Conservation (phyloP, 2,797 vertebrate genomes). For the Cryptoprocta ferox region DNA sequence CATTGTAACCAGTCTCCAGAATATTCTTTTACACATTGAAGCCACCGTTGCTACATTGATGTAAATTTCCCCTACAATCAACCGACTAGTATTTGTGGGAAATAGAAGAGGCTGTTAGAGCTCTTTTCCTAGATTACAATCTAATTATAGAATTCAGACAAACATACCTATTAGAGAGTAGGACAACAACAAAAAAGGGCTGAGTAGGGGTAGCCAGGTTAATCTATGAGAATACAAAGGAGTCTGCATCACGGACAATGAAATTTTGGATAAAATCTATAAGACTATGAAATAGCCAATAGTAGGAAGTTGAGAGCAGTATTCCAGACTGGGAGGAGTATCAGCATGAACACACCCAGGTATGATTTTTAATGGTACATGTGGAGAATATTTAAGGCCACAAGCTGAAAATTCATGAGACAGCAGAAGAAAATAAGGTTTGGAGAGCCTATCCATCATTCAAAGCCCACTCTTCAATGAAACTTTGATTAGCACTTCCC, state of each 20-base stretch:
- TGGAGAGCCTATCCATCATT: not conserved
- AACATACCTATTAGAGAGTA: not conserved
- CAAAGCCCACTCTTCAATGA: not conserved
- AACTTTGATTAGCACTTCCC: not conserved
- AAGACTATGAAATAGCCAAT: not conserved
- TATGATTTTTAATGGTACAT: not conserved
- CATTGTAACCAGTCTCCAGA: not conserved
- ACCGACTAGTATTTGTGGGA: conserved; percentile 9
- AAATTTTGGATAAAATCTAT: not conserved
- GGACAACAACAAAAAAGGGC: not conserved
- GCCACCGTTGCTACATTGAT: not conserved
- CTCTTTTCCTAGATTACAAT: conserved; percentile 1
- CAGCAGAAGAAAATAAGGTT: conserved; percentile 3
- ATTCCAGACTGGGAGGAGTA: not conserved
- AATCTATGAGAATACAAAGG: not conserved
- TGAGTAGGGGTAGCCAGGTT: not conserved
- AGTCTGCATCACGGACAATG: not conserved
- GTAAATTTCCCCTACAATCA: conserved; percentile 13
- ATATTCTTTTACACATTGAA: conserved; percentile 8
- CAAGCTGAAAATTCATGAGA: not conserved
- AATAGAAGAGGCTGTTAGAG: not conserved
- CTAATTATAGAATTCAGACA: not conserved
- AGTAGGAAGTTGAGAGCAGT: not conserved
- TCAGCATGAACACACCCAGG: not conserved
- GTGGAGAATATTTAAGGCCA: not conserved